Conservation (phyloP, 2,888 invertebrate genomes). For the Chesias legatella region DNA sequence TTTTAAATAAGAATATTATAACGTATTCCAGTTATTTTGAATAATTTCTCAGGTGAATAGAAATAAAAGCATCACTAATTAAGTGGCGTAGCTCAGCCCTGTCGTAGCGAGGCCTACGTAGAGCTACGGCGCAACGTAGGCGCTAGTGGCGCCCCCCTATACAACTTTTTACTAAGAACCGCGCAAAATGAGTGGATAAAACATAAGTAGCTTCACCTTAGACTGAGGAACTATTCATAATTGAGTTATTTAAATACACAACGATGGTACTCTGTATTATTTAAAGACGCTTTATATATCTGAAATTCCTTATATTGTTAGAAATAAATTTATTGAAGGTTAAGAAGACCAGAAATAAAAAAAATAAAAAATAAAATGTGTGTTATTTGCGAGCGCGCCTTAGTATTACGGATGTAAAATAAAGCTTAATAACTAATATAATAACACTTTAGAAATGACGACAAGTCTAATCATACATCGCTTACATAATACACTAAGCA, state of each 20-base stretch:
- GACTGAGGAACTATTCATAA: slow-evolving; percentile 5
- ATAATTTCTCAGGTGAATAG: slow-evolving; percentile 9
- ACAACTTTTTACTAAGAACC: slow-evolving; percentile 79
- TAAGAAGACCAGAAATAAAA: too few relatives aligned
- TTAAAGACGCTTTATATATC: not conserved
- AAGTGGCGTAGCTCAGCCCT: slow-evolving; percentile 38
- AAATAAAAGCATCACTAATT: slow-evolving; percentile 11
- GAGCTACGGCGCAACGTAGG: slow-evolving; percentile 55
- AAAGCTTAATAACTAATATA: too few relatives aligned
- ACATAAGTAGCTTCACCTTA: slow-evolving; percentile 75
- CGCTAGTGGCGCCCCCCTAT: slow-evolving; percentile 57
- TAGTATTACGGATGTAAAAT: too few relatives aligned
- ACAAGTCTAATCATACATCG: too few relatives aligned
- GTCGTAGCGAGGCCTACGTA: slow-evolving; percentile 48
- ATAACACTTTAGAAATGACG: too few relatives aligned
- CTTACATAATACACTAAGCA: too few relatives aligned
- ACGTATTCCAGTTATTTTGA: slow-evolving; percentile 5
- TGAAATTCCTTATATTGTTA: too few relatives aligned
- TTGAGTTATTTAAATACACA: not conserved
- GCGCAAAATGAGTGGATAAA: slow-evolving; percentile 78
- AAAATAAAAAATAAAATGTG: too few relatives aligned
- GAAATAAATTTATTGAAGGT: too few relatives aligned
- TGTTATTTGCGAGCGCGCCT: too few relatives aligned
- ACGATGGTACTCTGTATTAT: not conserved
- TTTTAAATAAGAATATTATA: not conserved